Evolutionary conservation across 2,797 vertebrate genomes (phyloP).

Genomic region (Phalanger gymnotis): DNA sequence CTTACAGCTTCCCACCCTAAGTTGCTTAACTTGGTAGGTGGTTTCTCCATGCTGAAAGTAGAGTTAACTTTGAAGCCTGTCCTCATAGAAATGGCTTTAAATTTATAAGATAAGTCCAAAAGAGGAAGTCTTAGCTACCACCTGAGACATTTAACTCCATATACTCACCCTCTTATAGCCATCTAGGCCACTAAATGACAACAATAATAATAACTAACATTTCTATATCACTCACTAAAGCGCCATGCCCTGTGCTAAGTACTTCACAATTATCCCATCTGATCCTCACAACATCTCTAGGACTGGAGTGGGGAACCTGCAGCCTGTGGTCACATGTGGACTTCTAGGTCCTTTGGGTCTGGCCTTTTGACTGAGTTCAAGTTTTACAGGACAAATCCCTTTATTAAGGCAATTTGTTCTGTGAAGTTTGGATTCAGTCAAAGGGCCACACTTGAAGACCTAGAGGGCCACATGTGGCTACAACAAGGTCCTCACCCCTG

Average conservation of each 20-base stretch:
- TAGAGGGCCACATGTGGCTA: too few species aligned
- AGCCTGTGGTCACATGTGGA: too few species aligned
- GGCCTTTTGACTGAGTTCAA: too few species aligned
- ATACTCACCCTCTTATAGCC: neutral
- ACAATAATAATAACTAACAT: neutral
- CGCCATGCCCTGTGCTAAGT: neutral
- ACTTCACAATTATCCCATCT: neutral
- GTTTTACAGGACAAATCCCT: too few species aligned
- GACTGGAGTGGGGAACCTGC: too few species aligned
- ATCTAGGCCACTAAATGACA: neutral
- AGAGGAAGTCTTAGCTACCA: slow-evolving; percentile 11
- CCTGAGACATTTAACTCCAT: neutral
- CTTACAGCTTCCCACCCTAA: neutral
- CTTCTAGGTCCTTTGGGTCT: too few species aligned
- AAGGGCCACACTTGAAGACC: too few species aligned
- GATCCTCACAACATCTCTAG: neutral
- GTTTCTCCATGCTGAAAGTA: slow-evolving; percentile 14
- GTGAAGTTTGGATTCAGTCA: too few species aligned
- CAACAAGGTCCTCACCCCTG: too few species aligned
- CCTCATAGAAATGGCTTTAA: slow-evolving; percentile 28
- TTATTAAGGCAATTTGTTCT: too few species aligned
- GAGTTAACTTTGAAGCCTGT: slow-evolving; percentile 3
- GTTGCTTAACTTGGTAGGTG: slow-evolving; percentile 8
- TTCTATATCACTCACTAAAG: neutral
- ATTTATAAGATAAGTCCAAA: slow-evolving; percentile 40